Conservation (phyloP, 2,888 invertebrate genomes). For the Mycalesis mineus region DNA sequence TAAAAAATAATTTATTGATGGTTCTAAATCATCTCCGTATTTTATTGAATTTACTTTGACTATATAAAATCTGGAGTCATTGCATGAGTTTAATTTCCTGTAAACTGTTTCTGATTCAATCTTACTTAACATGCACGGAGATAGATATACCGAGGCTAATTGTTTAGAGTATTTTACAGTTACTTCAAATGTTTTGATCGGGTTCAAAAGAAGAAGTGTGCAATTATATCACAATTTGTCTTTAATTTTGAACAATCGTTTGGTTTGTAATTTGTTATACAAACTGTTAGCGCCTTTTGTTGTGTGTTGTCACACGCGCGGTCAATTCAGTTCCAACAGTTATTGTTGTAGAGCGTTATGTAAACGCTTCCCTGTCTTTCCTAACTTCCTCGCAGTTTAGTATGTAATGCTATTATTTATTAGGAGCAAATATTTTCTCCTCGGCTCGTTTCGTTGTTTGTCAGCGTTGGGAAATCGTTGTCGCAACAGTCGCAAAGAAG, state of each 20-base stretch:
- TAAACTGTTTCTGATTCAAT: no score
- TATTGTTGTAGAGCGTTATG: not conserved
- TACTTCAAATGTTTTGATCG: no score
- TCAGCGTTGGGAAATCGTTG: not conserved
- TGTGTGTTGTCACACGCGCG: not conserved
- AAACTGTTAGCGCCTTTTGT: not conserved
- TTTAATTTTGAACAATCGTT: not conserved
- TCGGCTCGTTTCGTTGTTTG: not conserved
- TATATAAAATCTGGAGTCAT: no score
- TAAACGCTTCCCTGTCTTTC: not conserved
- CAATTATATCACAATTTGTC: not conserved
- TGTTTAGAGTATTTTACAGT: no score
- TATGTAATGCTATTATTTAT: not conserved
- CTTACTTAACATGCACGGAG: no score
- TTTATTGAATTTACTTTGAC: no score
- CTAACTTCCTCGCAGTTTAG: no score
- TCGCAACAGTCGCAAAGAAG: slow-evolving; percentile 1
- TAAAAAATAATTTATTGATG: no score
- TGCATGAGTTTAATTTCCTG: no score
- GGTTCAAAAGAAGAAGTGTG: not conserved
- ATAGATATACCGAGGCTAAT: no score
- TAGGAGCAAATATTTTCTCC: not conserved
- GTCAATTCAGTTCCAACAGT: not conserved
- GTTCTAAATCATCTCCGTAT: no score
- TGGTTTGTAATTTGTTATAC: not conserved